Conservation (phyloP, 2,113 vertebrate species). For the Ia io region DNA sequence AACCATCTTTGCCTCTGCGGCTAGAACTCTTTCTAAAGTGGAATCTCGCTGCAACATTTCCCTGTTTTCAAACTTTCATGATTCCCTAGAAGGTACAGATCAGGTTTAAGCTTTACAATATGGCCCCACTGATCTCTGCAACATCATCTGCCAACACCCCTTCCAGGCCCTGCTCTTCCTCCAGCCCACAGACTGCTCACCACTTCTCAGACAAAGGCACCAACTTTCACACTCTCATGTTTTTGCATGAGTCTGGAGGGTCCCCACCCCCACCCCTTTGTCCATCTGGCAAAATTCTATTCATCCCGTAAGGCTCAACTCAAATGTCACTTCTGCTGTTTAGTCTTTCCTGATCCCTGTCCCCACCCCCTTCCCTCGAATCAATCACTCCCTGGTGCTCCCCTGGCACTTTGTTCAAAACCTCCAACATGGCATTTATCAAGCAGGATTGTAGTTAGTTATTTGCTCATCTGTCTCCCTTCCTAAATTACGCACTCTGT, state of each 20-base stretch:
- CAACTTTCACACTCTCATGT: conserved; percentile 61
- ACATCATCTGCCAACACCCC: not conserved
- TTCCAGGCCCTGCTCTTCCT: not conserved
- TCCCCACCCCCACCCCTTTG: conserved; percentile 52
- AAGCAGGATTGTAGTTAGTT: conserved; percentile 56
- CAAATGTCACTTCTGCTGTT: conserved; percentile 66
- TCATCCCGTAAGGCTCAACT: conserved; percentile 66
- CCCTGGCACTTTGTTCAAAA: conserved; percentile 21
- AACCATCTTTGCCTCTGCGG: not conserved
- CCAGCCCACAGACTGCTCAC: not conserved
- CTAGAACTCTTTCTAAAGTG: not conserved
- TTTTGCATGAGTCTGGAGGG: conserved; percentile 53
- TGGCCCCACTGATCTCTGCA: not conserved
- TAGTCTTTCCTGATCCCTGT: conserved; percentile 54
- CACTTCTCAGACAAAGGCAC: conserved; percentile 49
- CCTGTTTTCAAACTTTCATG: not conserved
- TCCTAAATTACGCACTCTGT: conserved; percentile 61
- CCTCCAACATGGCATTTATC: conserved; percentile 68
- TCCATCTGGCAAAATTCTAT: conserved; percentile 74
- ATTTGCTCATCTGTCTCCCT: conserved; percentile 68
- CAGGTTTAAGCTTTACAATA: not conserved
- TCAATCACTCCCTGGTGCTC: conserved; percentile 61
- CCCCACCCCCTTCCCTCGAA: conserved; percentile 46
- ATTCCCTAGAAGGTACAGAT: not conserved
- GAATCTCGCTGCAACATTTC: not conserved